Evolutionary conservation across 2,888 invertebrate species (phyloP).

Genomic region (Amphipyra tragopoginis): DNA sequence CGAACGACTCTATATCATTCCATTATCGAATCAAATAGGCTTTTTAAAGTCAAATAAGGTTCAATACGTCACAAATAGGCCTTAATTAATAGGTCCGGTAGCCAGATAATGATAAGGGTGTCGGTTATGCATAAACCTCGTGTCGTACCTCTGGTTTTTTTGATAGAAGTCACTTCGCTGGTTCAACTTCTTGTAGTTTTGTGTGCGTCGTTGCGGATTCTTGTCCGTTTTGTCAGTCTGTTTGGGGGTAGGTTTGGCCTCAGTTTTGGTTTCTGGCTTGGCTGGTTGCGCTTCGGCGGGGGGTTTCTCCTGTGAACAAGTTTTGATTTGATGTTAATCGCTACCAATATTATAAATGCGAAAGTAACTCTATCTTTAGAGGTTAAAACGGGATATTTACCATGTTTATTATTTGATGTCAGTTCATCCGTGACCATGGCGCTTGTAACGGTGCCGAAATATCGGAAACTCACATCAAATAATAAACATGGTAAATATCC

Average conservation of each 20-base stretch:
- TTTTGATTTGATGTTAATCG: too few relatives aligned
- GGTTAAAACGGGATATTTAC: too few relatives aligned
- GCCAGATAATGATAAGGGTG: slow-evolving; percentile 85
- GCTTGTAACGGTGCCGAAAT: too few relatives aligned
- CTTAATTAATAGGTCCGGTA: slow-evolving; percentile 86
- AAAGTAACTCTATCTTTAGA: too few relatives aligned
- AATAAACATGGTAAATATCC: too few relatives aligned
- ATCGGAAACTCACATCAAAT: too few relatives aligned
- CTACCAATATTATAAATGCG: too few relatives aligned
- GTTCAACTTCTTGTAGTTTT: slow-evolving; percentile 81
- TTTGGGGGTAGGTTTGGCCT: slow-evolving; percentile 68
- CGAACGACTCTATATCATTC: too few relatives aligned
- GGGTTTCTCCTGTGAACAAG: slow-evolving; percentile 71
- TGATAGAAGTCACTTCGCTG: slow-evolving; percentile 80
- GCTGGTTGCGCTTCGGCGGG: slow-evolving; percentile 58
- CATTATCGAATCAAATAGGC: too few relatives aligned
- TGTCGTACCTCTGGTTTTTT: slow-evolving; percentile 84
- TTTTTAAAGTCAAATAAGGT: slow-evolving; percentile 40
- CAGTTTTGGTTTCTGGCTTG: slow-evolving; percentile 60
- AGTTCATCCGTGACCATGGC: too few relatives aligned
- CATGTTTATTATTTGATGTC: too few relatives aligned
- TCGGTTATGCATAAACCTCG: slow-evolving; percentile 79
- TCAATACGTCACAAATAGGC: slow-evolving; percentile 28
- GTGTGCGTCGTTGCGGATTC: slow-evolving; percentile 74
- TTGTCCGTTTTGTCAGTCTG: slow-evolving; percentile 73